These are phyloP conservation scores for Eupsilia transversa DNA, from an alignment of 2,888 invertebrate species.

Conservation along the genomic window DNA sequence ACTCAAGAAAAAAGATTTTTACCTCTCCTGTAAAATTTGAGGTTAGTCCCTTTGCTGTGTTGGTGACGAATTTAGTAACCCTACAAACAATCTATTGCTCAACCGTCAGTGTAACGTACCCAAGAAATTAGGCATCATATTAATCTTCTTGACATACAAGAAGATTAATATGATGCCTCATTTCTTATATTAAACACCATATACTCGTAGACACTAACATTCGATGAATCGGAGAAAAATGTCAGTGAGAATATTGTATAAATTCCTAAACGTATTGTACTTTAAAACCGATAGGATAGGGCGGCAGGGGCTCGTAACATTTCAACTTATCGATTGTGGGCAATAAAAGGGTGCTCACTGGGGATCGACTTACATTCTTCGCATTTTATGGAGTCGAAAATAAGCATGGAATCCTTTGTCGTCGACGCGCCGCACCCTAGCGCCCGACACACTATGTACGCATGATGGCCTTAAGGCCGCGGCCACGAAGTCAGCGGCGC, in stretches of 20 bases:
- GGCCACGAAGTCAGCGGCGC: no score
- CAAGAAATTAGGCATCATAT: no score
- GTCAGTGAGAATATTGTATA: conserved; percentile 50
- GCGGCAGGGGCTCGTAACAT: conserved; percentile 44
- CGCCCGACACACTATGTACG: conserved; percentile 11
- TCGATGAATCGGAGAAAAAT: conserved; percentile 1
- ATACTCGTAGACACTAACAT: not conserved
- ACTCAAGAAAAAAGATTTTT: no score
- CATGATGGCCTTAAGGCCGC: not conserved
- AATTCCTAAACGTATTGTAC: conserved; percentile 62
- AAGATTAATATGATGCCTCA: not conserved
- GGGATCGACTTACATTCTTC: conserved; percentile 72
- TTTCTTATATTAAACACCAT: not conserved
- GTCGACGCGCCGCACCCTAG: conserved; percentile 14
- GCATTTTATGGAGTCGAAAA: conserved; percentile 75
- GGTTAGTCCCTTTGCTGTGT: no score
- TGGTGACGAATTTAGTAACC: not conserved
- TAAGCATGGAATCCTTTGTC: conserved; percentile 63
- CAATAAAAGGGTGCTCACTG: conserved; percentile 62
- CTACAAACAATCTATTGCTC: not conserved
- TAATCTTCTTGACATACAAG: no score
- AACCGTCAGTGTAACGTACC: not conserved
- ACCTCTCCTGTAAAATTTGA: no score
- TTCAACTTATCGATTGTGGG: conserved; percentile 67
- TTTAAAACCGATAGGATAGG: conserved; percentile 27